Evolutionary conservation across 23 tunicate genomes (phyloP), one percentile per base, ranked within the genome.

Genomic region (Trididemnum clinides): DNA sequence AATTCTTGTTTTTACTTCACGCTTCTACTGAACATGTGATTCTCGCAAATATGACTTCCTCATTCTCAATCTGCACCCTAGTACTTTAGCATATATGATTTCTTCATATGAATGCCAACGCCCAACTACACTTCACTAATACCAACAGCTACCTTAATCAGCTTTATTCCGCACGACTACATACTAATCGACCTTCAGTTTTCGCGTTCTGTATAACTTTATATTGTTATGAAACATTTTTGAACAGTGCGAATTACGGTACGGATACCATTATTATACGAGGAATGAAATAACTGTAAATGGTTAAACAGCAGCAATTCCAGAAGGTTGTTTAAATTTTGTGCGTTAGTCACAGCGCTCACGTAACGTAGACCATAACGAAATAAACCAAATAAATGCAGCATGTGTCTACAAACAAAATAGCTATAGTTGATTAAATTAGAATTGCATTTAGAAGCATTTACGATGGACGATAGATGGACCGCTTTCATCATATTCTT

Each of bases 401-500:
- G 66, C 75, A 27, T 78, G 83, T 54, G 83, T 78, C 50, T 78
- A 78, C 83, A 78, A 19, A 74, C 33, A 34, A 78, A 50, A 78
- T 36, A 34, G 50, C 83, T 78, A 78, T 78, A 51, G 27, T 33
- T 78, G 83, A 66, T 78, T 26, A 50, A 78, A 29, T 50, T 50
- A 7, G 66, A 33, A 71, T 71, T 71, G 77, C 50, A 78, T 78
- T 78, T 78, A 78, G 83, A 78, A 78, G 38, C 83, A 78, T 78
- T 78, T 78, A 66, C 83, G 83, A 27, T 78, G 83, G 36, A 78
- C 83, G 28, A 78, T 78, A 37, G 83, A 78, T 78, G 83, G 83
- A 38, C 83, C 83, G 36, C 83, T 78, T 29, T 78, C 83, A 29
- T 78, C 83, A 66, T 78, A 78, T 78, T 78, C 83, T 78, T 78